These are phyloP conservation scores for Mustelus asterias DNA, from an alignment of 2,113 vertebrate genomes.

Conservation along the genomic window DNA sequence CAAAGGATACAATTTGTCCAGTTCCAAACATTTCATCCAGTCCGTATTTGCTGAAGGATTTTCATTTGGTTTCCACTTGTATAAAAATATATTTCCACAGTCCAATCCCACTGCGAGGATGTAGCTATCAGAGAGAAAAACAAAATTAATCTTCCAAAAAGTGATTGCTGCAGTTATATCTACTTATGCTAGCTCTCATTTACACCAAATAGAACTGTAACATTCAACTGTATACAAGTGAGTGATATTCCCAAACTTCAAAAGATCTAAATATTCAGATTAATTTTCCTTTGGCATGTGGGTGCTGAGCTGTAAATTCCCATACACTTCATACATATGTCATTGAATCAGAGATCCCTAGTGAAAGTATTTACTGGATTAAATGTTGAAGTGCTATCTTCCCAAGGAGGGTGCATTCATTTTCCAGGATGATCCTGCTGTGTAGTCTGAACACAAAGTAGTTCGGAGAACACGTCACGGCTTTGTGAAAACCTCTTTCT, in stretches of 20 bases:
- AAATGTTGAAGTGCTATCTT: background rate
- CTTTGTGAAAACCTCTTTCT: background rate
- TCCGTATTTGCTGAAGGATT: constrained; percentile 56
- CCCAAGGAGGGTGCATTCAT: too few species aligned
- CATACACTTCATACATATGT: background rate
- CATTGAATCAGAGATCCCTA: background rate
- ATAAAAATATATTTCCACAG: constrained; percentile 71
- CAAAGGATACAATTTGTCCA: constrained; percentile 69
- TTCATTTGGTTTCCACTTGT: constrained; percentile 68
- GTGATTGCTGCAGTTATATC: background rate
- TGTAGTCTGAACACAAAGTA: background rate
- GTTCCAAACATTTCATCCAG: constrained; percentile 68
- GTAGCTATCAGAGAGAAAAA: constrained; percentile 58
- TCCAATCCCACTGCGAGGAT: constrained; percentile 82
- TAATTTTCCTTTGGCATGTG: background rate
- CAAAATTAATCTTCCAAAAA: background rate
- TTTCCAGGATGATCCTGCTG: background rate
- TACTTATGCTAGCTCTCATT: background rate
- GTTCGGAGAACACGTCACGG: background rate
- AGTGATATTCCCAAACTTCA: background rate
- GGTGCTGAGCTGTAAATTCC: background rate
- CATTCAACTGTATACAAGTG: background rate
- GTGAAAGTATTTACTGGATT: background rate
- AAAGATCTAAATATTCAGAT: background rate
- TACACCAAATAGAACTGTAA: background rate